Evolutionary conservation across 2,113 vertebrate genomes (phyloP).

Genomic region (Odontesthes bonariensis): DNA sequence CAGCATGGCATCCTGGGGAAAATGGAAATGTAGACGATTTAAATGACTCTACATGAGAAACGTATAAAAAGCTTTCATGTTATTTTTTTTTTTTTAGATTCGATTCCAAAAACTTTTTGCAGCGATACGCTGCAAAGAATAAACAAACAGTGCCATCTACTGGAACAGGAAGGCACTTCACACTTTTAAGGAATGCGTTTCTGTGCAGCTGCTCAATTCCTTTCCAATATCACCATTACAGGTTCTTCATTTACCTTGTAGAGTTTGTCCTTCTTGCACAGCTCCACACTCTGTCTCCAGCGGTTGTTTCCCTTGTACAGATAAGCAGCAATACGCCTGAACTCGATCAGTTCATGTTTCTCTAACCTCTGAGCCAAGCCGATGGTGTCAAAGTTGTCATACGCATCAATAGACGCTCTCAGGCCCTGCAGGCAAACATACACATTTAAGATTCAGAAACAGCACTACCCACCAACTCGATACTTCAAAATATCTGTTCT

Average conservation of each 20-base stretch:
- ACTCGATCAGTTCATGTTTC: conserved; percentile 92
- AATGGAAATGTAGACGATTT: not conserved
- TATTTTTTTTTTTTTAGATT: no score
- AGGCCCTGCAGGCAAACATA: conserved; percentile 81
- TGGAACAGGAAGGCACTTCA: not conserved
- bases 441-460: not conserved
- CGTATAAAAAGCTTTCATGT: not conserved
- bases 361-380: conserved; percentile 89
- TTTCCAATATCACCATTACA: not conserved
- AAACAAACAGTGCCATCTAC: conserved; percentile 37
- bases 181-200: not conserved
- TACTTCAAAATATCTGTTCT: not conserved
- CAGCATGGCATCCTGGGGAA: conserved; percentile 90
- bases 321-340: conserved; percentile 90
- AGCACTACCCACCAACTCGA: not conserved
- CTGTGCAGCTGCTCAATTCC: not conserved
- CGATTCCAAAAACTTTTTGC: not conserved
- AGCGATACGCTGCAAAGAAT: not conserved
- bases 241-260: conserved; percentile 84
- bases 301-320: conserved; percentile 91
- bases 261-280: conserved; percentile 93
- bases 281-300: conserved; percentile 94
- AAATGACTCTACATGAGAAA: not conserved
- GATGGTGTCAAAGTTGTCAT: conserved; percentile 93
- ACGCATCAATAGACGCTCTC: conserved; percentile 90